Evolutionary conservation across 2,888 invertebrate genomes (phyloP).

Genomic region (Spodoptera exigua): DNA sequence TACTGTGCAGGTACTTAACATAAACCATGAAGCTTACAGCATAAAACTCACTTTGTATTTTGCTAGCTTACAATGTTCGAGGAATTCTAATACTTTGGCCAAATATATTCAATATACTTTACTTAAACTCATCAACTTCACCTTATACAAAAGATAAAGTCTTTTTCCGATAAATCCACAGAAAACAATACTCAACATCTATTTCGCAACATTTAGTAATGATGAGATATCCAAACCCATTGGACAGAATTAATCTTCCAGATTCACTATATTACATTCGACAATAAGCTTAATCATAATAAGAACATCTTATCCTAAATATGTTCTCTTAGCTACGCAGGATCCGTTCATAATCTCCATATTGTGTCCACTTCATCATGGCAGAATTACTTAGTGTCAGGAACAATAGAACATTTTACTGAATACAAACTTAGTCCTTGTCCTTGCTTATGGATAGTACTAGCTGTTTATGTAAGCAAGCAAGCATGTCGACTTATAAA

Average conservation of each 20-base stretch:
- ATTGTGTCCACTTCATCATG: constrained; percentile 50
- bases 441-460: constrained; percentile 31
- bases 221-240: constrained; percentile 3
- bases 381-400: constrained; percentile 46
- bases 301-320: constrained; percentile 38
- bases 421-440: constrained; percentile 30
- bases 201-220: constrained; percentile 13
- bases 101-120: constrained; percentile 10
- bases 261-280: constrained; percentile 16
- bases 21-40: constrained; percentile 33
- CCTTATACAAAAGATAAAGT: constrained; percentile 11
- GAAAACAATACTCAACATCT: neutral
- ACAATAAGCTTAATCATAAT: constrained; percentile 30
- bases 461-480: constrained; percentile 49
- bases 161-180: too few relatives aligned
- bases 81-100: constrained; percentile 12
- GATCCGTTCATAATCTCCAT: constrained; percentile 47
- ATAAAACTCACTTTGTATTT: constrained; percentile 50
- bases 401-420: constrained; percentile 49
- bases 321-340: constrained; percentile 36
- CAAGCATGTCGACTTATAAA: constrained; percentile 44
- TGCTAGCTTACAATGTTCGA: constrained; percentile 28
- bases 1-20: constrained; percentile 39
- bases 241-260: constrained; percentile 17
- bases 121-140: constrained; percentile 19